Evolutionary conservation across 30 jellyfish, hydroid and myxozoan species (phyloP).

Genomic region (Haliclystus octoradiatus): DNA sequence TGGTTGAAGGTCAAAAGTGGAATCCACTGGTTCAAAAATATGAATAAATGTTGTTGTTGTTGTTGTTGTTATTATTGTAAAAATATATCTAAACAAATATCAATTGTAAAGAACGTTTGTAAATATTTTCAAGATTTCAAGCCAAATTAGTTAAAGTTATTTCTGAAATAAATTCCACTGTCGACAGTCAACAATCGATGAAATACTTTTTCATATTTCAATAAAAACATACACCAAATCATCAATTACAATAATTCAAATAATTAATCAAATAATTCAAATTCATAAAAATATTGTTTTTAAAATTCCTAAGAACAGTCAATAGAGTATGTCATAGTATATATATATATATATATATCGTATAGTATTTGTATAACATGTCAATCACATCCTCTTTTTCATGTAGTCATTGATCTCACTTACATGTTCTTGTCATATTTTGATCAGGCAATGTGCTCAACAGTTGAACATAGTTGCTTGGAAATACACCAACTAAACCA

Average conservation of each 20-base stretch:
- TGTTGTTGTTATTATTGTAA: no score
- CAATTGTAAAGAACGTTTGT: no score
- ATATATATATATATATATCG: neutral
- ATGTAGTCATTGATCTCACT: constrained; percentile 49
- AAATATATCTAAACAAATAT: no score
- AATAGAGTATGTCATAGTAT: no score
- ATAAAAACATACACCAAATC: neutral
- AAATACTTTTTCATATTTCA: neutral
- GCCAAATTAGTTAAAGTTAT: no score
- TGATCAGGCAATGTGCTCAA: constrained; percentile 74
- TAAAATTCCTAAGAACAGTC: neutral
- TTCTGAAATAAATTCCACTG: no score
- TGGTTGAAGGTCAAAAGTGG: no score
- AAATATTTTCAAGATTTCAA: no score
- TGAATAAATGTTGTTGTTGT: no score
- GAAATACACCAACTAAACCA: constrained; percentile 96
- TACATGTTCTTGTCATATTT: constrained; percentile 65
- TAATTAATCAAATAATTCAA: neutral
- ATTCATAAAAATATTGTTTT: neutral
- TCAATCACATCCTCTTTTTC: no score
- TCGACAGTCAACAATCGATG: no score
- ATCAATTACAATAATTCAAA: neutral
- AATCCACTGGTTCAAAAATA: no score
- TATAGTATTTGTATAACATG: neutral
- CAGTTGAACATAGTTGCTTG: constrained; percentile 84